Conservation (phyloP, 2,797 vertebrate genomes). For the Iguana delicatissima region DNA sequence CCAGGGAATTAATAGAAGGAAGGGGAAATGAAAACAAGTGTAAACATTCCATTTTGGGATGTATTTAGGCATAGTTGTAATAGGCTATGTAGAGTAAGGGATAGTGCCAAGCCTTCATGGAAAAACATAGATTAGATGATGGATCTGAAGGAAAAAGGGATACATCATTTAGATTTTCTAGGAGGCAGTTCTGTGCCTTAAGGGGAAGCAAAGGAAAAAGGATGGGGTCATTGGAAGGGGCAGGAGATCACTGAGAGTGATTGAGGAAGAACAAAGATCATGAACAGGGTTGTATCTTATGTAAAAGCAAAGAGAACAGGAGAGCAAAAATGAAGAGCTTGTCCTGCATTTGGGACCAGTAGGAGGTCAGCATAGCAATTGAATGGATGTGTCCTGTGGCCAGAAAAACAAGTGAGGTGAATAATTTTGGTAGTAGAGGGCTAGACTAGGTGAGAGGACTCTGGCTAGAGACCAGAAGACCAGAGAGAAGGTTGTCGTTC, state of each 20-base stretch:
- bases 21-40: not conserved
- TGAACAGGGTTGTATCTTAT: not conserved
- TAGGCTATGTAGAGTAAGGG: not conserved
- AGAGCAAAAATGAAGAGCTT: not conserved
- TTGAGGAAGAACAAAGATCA: not conserved
- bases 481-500: not conserved
- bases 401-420: not conserved
- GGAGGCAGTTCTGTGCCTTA: not conserved
- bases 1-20: not conserved
- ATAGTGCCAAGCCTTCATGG: not conserved
- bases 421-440: not conserved
- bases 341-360: not conserved
- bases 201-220: not conserved
- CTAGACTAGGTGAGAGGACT: not conserved
- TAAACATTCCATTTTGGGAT: not conserved
- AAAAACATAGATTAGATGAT: not conserved
- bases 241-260: not conserved
- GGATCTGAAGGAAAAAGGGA: not conserved
- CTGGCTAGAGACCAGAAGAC: not conserved
- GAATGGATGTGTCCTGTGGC: not conserved
- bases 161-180: not conserved
- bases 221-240: not conserved
- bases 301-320: not conserved
- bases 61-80: not conserved
- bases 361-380: not conserved